These are phyloP conservation scores for Phainopepla nitens DNA, from an alignment of 2,113 vertebrate genomes.

Conservation along the genomic window DNA sequence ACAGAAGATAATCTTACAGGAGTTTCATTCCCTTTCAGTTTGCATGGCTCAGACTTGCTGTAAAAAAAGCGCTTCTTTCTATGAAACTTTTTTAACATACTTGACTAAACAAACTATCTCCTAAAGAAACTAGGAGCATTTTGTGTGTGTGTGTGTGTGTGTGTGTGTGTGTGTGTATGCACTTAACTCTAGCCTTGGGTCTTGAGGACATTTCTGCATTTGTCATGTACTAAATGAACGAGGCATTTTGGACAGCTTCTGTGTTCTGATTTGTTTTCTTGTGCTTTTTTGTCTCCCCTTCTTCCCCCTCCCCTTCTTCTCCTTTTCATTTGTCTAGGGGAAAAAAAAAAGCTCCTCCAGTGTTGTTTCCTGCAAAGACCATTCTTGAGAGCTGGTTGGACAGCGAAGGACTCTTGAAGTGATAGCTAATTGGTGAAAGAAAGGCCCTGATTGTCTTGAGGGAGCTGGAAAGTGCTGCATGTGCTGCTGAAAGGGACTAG, in stretches of 20 bases:
- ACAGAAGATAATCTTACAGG: slow-evolving; percentile 7
- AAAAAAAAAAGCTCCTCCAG: not conserved
- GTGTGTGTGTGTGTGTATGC: not conserved
- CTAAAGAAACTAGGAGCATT: not conserved
- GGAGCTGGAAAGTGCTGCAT: slow-evolving; percentile 77
- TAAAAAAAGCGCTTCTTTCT: slow-evolving; percentile 28
- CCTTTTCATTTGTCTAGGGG: slow-evolving; percentile 57
- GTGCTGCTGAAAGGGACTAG: slow-evolving; percentile 73
- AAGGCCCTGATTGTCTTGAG: slow-evolving; percentile 86
- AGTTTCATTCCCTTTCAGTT: slow-evolving; percentile 2
- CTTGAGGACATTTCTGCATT: slow-evolving; percentile 32
- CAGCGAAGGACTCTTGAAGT: slow-evolving; percentile 82
- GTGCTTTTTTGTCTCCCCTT: not conserved
- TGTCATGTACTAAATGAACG: slow-evolving; percentile 6
- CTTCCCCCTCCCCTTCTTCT: not conserved
- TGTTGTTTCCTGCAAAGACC: slow-evolving; percentile 69
- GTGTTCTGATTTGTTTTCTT: slow-evolving; percentile 61
- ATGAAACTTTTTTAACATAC: slow-evolving; percentile 17
- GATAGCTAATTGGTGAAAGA: slow-evolving; percentile 88
- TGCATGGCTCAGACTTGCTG: not conserved
- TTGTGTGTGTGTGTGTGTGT: not conserved
- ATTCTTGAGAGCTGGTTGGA: slow-evolving; percentile 75
- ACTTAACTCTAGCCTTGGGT: not conserved
- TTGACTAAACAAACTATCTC: slow-evolving; percentile 33
- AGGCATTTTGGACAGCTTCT: slow-evolving; percentile 56